These are phyloP conservation scores for Ptilorrhoa leucosticta DNA, from an alignment of 2,113 vertebrate genomes.

Conservation along the genomic window DNA sequence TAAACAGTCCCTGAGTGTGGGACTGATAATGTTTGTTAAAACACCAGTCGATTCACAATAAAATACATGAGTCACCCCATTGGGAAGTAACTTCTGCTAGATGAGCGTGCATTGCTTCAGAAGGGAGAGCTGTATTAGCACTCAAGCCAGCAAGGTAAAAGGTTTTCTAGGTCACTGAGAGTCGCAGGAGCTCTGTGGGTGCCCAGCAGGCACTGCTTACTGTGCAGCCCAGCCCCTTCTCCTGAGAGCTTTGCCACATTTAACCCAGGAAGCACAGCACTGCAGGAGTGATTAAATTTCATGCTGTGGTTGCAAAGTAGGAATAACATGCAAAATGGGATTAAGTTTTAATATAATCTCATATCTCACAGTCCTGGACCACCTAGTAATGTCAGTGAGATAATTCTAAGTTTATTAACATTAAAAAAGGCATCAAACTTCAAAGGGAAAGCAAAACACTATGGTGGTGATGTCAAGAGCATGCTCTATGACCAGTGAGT, in stretches of 20 bases:
- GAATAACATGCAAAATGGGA: constrained; percentile 16
- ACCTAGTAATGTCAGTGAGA: constrained; percentile 7
- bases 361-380: neutral
- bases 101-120: neutral
- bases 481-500: neutral
- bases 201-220: neutral
- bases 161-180: neutral
- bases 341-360: constrained; percentile 7
- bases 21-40: neutral
- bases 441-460: constrained; percentile 16
- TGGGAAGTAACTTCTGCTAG: neutral
- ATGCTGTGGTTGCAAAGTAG: constrained; percentile 21
- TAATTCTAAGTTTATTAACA: neutral
- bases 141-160: neutral
- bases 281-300: neutral
- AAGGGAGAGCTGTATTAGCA: neutral
- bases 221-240: neutral
- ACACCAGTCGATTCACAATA: neutral
- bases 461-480: neutral
- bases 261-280: neutral
- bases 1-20: neutral
- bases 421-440: neutral
- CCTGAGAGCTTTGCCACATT: neutral
- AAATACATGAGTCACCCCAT: accelerated
- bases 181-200: neutral